Evolutionary conservation across 2,888 invertebrate genomes (phyloP).

Genomic region (Sesia apiformis): DNA sequence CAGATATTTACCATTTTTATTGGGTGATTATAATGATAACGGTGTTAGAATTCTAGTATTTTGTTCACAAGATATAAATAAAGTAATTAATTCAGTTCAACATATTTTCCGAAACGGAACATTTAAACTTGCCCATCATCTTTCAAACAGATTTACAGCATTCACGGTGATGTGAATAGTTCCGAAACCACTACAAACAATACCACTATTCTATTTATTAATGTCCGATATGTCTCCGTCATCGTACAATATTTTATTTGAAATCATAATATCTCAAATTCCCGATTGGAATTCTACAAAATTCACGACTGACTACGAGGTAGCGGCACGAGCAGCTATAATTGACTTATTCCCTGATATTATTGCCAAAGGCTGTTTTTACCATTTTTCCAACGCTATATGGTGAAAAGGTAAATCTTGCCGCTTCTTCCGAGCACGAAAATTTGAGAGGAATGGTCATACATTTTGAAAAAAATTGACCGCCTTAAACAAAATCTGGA

Average conservation of each 20-base stretch:
- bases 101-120: not conserved
- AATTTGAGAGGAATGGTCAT: no score
- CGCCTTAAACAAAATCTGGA: no score
- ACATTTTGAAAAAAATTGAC: no score
- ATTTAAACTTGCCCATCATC: not conserved
- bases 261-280: not conserved
- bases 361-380: not conserved
- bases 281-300: not conserved
- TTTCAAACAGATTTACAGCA: not conserved
- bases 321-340: not conserved
- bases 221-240: not conserved
- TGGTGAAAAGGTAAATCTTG: not conserved
- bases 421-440: not conserved
- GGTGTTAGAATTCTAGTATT: no score
- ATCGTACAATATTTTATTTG: not conserved
- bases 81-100: no score
- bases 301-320: not conserved
- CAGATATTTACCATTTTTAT: no score
- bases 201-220: not conserved
- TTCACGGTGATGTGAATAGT: not conserved
- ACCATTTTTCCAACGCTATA: not conserved
- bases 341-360: not conserved
- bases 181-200: not conserved
- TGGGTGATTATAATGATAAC: no score
- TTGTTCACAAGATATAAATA: no score